Evolutionary conservation across 2,888 invertebrate species (phyloP).

Genomic region (Sepiola atlantica): DNA sequence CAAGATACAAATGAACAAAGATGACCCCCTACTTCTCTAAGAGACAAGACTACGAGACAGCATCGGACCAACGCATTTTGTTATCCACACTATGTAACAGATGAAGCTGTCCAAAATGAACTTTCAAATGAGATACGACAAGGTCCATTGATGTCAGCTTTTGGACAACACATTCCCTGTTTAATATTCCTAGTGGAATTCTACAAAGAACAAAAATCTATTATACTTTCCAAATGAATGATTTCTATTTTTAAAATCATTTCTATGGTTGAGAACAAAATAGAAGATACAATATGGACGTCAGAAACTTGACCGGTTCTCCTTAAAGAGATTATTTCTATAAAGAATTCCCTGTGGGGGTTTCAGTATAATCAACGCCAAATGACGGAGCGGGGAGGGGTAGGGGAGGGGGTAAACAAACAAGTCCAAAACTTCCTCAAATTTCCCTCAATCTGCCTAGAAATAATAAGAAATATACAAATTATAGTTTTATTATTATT

Average conservation of each 20-base stretch:
- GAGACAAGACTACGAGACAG: too few relatives aligned
- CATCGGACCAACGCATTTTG: too few relatives aligned
- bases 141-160: background rate
- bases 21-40: too few relatives aligned
- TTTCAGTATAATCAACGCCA: background rate
- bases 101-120: background rate
- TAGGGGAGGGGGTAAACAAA: background rate
- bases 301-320: background rate
- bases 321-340: background rate
- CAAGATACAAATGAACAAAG: too few relatives aligned
- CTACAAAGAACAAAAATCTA: background rate
- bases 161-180: background rate
- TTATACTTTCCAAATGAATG: background rate
- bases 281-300: background rate
- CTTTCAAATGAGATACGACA: background rate
- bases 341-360: background rate
- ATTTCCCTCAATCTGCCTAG: background rate
- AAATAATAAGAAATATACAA: background rate
- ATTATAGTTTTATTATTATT: background rate
- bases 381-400: background rate
- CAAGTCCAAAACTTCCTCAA: background rate
- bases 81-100: background rate
- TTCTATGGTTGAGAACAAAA: background rate
- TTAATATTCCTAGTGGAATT: too few relatives aligned
- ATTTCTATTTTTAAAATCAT: background rate